Evolutionary conservation across 64 coral and sea anemone species (phyloP).

Genomic region (Actinia tenebrosa): DNA sequence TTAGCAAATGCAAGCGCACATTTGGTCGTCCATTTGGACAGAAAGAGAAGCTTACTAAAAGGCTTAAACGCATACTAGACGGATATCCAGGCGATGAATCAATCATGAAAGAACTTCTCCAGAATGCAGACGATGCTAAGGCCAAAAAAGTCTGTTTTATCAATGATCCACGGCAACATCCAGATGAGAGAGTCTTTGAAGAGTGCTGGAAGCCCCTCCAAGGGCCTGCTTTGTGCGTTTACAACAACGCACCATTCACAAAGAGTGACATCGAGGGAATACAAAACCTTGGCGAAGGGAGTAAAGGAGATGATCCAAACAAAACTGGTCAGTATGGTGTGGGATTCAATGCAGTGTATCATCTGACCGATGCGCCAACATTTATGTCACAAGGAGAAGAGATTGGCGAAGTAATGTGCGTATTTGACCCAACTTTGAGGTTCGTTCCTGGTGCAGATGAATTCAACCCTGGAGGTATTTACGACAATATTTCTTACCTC

Average conservation of each 20-base stretch:
- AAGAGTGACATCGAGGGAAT: conserved; percentile 63
- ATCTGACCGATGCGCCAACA: conserved; percentile 75
- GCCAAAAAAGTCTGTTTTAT: conserved; percentile 88
- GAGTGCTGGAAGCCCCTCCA: conserved; percentile 74
- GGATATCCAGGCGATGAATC: conserved; percentile 68
- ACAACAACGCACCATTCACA: conserved; percentile 81
- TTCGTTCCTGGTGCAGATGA: conserved; percentile 53
- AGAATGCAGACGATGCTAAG: conserved; percentile 94
- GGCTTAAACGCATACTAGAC: conserved; percentile 64
- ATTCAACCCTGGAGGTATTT: conserved; percentile 57
- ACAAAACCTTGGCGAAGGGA: conserved; percentile 75
- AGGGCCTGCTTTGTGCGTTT: conserved; percentile 79
- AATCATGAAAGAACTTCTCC: conserved; percentile 87
- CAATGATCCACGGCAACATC: conserved; percentile 65
- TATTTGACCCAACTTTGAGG: conserved; percentile 65
- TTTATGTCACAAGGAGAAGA: conserved; percentile 59
- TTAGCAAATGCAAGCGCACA: conserved; percentile 18
- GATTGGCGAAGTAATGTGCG: conserved; percentile 70
- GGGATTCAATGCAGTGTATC: conserved; percentile 89
- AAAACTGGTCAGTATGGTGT: conserved; percentile 83
- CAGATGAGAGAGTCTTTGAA: conserved; percentile 47
- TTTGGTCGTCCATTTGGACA: conserved; percentile 75
- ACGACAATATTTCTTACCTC: conserved; percentile 28
- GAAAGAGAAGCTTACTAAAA: conserved; percentile 70
- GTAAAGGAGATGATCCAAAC: conserved; percentile 78